These are phyloP conservation scores for Manis pentadactyla DNA, from an alignment of 2,797 vertebrate species.

Conservation along the genomic window DNA sequence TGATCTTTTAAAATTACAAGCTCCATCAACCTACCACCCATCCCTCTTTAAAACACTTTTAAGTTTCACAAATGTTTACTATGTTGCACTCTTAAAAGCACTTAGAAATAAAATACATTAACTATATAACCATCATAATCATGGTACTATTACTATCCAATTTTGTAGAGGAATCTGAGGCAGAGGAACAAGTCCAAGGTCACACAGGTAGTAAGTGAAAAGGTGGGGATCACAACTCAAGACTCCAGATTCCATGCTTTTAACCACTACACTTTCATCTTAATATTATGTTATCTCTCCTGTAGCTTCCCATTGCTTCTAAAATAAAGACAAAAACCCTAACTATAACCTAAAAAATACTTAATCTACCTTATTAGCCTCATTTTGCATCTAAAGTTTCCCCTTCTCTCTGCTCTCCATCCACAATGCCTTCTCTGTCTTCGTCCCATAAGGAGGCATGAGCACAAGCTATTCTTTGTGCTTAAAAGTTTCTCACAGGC, in stretches of 20 bases:
- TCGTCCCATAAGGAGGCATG: background rate
- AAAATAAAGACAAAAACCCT: background rate
- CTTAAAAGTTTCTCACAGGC: slow-evolving; percentile 32
- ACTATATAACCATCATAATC: background rate
- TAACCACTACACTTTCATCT: background rate
- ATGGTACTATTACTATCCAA: background rate
- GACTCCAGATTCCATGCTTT: background rate
- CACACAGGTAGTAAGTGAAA: background rate
- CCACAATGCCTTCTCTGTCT: background rate
- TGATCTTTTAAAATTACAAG: background rate
- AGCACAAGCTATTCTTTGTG: slow-evolving; percentile 17
- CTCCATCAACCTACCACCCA: background rate
- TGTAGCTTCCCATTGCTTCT: background rate
- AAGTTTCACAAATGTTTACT: slow-evolving; percentile 35
- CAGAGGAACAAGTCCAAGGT: background rate
- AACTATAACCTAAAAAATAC: background rate
- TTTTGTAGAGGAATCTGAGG: background rate
- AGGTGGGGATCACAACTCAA: slow-evolving; percentile 7
- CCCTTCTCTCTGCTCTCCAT: background rate
- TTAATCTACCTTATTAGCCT: background rate
- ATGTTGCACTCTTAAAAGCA: background rate
- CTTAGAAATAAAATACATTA: slow-evolving; percentile 35
- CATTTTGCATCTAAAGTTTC: background rate
- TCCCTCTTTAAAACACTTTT: background rate
- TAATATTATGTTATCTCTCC: background rate